Evolutionary conservation across 2,888 invertebrate species (phyloP).

Genomic region (Athripsodes cinereus): DNA sequence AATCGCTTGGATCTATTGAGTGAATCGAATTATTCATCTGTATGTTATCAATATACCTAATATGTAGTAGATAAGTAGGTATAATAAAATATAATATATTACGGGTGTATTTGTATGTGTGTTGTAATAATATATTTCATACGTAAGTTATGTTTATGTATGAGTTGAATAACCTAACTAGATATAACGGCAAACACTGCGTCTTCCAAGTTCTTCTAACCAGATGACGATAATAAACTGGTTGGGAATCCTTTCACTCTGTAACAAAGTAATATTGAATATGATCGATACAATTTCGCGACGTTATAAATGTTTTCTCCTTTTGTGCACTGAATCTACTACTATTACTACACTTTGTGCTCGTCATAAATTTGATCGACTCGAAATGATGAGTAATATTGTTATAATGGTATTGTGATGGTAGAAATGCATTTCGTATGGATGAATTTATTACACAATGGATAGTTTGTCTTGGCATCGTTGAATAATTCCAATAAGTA

Average conservation of each 20-base stretch:
- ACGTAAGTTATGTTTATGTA: background rate
- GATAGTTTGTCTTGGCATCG: background rate
- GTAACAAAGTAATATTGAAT: background rate
- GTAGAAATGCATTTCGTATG: background rate
- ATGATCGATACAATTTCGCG: background rate
- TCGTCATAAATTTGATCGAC: conserved; percentile 1
- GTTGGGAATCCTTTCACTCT: background rate
- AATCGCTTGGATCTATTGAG: too few species aligned
- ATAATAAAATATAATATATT: too few species aligned
- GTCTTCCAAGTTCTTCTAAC: background rate
- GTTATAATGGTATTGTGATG: background rate
- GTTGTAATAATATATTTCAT: background rate
- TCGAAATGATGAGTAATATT: background rate
- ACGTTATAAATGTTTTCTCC: background rate
- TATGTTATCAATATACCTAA: too few species aligned
- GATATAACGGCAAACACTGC: background rate
- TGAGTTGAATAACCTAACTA: background rate
- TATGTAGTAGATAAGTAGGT: too few species aligned
- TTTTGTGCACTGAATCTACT: background rate
- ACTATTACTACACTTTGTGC: too few species aligned
- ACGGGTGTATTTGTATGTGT: too few species aligned
- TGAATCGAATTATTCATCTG: too few species aligned
- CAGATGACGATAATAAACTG: background rate
- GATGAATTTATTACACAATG: too few species aligned
- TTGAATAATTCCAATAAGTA: background rate